Conservation (phyloP, 2,113 vertebrate species). For the Pelmatolapia mariae region DNA sequence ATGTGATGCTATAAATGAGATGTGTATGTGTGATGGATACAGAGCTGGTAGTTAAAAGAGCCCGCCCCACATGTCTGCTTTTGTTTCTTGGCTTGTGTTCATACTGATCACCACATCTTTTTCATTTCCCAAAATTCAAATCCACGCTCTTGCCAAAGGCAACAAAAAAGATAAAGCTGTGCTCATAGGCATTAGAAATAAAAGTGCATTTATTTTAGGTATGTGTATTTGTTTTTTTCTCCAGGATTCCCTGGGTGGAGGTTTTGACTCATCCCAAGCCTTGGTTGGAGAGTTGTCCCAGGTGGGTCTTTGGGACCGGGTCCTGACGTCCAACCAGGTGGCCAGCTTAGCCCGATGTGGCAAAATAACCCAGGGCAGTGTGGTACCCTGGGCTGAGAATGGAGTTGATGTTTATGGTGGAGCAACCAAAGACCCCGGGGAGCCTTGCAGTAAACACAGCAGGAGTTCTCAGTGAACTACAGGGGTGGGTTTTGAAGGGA, state of each 20-base stretch:
- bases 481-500: not conserved
- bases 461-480: constrained; percentile 60
- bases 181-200: not conserved
- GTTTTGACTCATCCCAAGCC: constrained; percentile 91
- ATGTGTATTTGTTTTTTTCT: not conserved
- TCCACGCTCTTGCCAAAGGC: not conserved
- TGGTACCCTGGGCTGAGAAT: constrained; percentile 86
- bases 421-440: constrained; percentile 78
- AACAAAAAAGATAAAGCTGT: not conserved
- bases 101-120: not conserved
- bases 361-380: constrained; percentile 75
- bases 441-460: constrained; percentile 81
- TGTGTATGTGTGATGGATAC: not conserved
- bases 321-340: constrained; percentile 80
- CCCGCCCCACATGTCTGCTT: not conserved
- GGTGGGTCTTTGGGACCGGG: constrained; percentile 89
- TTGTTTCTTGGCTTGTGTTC: not conserved
- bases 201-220: not conserved
- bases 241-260: constrained; percentile 83
- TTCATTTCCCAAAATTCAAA: not conserved
- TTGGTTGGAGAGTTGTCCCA: constrained; percentile 91
- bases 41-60: not conserved
- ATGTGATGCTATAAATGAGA: not conserved
- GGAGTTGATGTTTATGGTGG: constrained; percentile 84
- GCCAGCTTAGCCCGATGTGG: constrained; percentile 85